phyloP scores from a whole-genome alignment of 2,888 invertebrate species.

The Phengaris alcon region DNA sequence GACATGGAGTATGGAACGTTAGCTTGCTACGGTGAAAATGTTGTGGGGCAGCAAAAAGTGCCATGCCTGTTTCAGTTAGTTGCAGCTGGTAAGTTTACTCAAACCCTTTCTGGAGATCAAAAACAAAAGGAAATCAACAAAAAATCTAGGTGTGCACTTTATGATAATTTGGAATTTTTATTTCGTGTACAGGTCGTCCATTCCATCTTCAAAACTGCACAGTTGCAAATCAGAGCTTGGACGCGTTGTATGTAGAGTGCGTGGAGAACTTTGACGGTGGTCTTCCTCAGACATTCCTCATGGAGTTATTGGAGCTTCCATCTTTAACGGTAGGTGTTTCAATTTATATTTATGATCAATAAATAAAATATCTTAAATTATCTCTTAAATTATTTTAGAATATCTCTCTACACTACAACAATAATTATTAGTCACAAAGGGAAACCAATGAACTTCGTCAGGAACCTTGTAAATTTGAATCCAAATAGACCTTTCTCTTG shows the following conservation, averaged over 20 bases:
- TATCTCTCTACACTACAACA: neutral
- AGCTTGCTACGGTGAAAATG: constrained; percentile 91
- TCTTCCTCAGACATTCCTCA: constrained; percentile 90
- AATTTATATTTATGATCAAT: neutral
- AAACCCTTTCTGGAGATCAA: neutral
- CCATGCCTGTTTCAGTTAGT: constrained; percentile 93
- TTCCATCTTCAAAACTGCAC: constrained; percentile 93
- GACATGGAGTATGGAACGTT: constrained; percentile 94
- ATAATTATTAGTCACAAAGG: neutral
- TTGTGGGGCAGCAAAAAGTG: constrained; percentile 89
- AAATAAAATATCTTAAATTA: too few relatives aligned
- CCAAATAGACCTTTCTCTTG: neutral
- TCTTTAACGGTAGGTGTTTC: constrained; percentile 67
- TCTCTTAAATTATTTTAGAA: too few relatives aligned
- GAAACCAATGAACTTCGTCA: neutral
- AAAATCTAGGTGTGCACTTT: too few relatives aligned
- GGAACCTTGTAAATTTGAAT: neutral
- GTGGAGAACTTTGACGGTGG: constrained; percentile 93
- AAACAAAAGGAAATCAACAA: too few relatives aligned
- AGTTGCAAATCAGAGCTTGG: constrained; percentile 91
- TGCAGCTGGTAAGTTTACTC: constrained; percentile 84
- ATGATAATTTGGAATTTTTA: neutral
- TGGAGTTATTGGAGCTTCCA: constrained; percentile 88
- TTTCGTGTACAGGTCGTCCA: constrained; percentile 84
- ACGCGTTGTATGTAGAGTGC: constrained; percentile 91